A percentile compares a stretch with the other conserved stretches of the same genome.
These are phyloP conservation scores for Caranx melampygus DNA, from an alignment of 2,113 vertebrate species.

Conservation along the genomic window DNA sequence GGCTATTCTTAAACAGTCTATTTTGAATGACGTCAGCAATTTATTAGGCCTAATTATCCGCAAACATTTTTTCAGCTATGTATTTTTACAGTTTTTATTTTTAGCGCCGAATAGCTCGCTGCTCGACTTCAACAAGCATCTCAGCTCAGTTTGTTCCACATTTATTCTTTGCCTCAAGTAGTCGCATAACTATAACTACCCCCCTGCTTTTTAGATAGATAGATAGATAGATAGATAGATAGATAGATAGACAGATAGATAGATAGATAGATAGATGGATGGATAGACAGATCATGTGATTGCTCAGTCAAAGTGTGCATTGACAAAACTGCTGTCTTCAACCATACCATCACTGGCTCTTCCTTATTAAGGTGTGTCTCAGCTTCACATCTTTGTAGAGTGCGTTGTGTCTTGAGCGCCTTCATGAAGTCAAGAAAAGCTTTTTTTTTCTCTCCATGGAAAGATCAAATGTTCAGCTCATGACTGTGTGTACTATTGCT, in stretches of 20 bases:
- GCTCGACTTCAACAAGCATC: not conserved
- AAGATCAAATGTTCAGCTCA: slow-evolving; percentile 45
- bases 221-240: slow-evolving; percentile 13
- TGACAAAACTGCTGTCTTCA: not conserved
- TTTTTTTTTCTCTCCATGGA: not conserved
- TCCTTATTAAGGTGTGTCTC: slow-evolving; percentile 17
- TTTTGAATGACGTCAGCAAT: slow-evolving; percentile 70
- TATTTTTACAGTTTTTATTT: slow-evolving; percentile 57
- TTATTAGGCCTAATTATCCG: slow-evolving; percentile 63
- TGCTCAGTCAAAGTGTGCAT: not conserved
- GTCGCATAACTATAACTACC: not conserved
- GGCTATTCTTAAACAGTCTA: slow-evolving; percentile 74
- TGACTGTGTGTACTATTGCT: slow-evolving; percentile 36
- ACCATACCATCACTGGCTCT: not conserved
- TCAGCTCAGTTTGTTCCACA: not conserved
- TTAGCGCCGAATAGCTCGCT: slow-evolving; percentile 5
- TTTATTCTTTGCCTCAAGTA: not conserved
- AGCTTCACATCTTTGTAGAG: slow-evolving; percentile 1
- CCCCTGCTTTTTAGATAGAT: not conserved
- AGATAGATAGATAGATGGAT: slow-evolving; percentile 18
- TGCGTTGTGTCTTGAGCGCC: not conserved
- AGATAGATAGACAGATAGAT: slow-evolving; percentile 28
- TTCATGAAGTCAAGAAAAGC: not conserved
- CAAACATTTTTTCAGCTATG: slow-evolving; percentile 37
- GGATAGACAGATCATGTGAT: not conserved